Base-by-base conservation (phyloP, 2,888 invertebrate genomes). In the Sesia bembeciformis region DNA sequence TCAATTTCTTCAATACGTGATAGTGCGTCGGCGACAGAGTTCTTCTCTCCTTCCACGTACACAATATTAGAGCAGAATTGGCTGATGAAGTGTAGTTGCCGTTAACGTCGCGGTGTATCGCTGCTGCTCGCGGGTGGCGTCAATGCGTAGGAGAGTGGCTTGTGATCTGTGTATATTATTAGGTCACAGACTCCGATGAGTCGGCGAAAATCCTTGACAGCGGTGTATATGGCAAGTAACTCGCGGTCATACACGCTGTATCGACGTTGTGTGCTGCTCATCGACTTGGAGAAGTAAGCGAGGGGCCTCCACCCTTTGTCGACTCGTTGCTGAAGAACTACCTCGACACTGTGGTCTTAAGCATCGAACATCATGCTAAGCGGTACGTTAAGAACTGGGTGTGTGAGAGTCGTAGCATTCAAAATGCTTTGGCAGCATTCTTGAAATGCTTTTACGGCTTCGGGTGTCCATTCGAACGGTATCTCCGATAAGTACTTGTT, bases 401-500 rank as follows among this genome's bases (percentile, higher is more conserved):
- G 7, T 7, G 42, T 42, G 5, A 42, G 42, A n/a, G 49, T 49
- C n/a, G 51, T 52, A 5, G 60, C 57, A 3, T 54, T 53, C 40
- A 52, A 42, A n/a, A 64, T 50, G n/a, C 52, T 53, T 39, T 49
- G 49, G 53, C 61, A 60, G 50, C 58, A 60, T 46, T 58, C 39
- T 40, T 58, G 60, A 52, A 60, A 62, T 4, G 64, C 56, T 4
- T 53, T 40, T 7, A 54, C 56, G 0, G 62, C 51, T 6, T 54
- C 51, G 5, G 23, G n/a, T 2, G 57, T 57, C 66, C 66, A 66
- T 4, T 6, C 6, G 1, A 64, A 58, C 49, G 8, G 8, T 2
- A 53, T 61, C 61, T 60, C 59, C 41, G 61, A 60, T 5, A 64
- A 41, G 40, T 60, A 60, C 5, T 57, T 58, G 23, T 62, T 60